Base-by-base conservation (phyloP, 2,113 vertebrate genomes). In the Genyomyrus donnyi region DNA sequence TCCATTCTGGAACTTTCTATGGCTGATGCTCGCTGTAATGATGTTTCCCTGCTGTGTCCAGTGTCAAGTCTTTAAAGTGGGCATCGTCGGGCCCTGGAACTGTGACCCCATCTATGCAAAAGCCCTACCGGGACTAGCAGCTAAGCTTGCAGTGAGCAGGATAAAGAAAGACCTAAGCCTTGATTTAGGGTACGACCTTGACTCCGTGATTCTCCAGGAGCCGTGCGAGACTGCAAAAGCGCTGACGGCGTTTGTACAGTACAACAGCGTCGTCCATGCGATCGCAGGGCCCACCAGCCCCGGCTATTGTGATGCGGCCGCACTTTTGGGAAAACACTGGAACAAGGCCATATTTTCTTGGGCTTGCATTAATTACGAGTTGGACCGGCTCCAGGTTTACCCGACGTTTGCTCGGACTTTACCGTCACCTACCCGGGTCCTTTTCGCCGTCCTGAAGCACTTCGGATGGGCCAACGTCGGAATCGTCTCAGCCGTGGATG, bases 301-400 rank as follows among this genome's bases (percentile, higher is more conserved):
- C 0, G 97, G 97, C 9, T 98, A 97, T 93, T 98, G 97, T 6
- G 96, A 97, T 5, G 95, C 95, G 5, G 97, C 97, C 0, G 93
- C 95, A 0, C 93, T 97, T 90, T 91, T 98, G 90, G 94, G 93
- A 85, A 96, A 96, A 92, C 96, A 95, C 93, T 98, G 97, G 98
- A 92, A 97, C 39, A 98, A 98, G 93, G 95, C 97, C 39, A 90
- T 99, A 48, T 98, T 99, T 92, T 98, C 98, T 0, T 97, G 96
- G 94, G 94, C 95, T 77, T 98, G 97, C 46, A 80, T 97, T 10
- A 97, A 96, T 91, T 95, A 96, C 0, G 96, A 98, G 62, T 92
- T 98, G 92, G 96, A 97, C 90, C 95, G 94, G 0, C 91, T 89
- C 70, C 92, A 90, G 0, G 93, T 88, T 13, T 95, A 97, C 88